Base-by-base conservation (phyloP, 2,113 vertebrate genomes). In the Xiphias gladius region DNA sequence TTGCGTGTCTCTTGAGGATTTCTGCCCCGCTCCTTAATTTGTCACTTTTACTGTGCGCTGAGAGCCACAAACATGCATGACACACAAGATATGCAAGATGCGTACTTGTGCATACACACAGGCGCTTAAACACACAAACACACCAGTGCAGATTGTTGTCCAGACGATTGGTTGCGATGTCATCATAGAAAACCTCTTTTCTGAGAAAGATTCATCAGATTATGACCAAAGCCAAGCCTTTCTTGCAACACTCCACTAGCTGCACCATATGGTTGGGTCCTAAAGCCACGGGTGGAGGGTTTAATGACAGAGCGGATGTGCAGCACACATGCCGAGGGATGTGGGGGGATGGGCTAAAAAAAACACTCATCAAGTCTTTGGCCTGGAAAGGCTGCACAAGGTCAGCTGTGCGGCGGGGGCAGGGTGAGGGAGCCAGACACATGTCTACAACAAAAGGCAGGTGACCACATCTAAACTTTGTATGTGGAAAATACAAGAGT, bases 301-400 rank as follows among this genome's bases (percentile, higher is more conserved):
- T 96, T 95, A 95, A 94, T 95, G 94, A 96, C 93, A 86, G 91
- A 94, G 90, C 89, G 89, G 90, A 94, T 92, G 91, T 89, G 91
- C 80, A 69, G 87, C 50, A 72, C 86, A 92, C 91, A 92, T 91
- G 90, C 91, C 88, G 87, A 90, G 92, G 86, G 92, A 93, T 91
- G 90, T 75, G 86, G 86, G 80, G 74, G 92, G 92, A 88, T 78
- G 88, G 92, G 80, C 87, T 87, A 92, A 91, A 92, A 89, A 94
- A 94, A 94, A 92, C 88, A 93, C 90, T 93, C 93, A 94, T 94
- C 91, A 94, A 92, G 91, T 93, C 93, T 95, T 93, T 94, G 92
- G 90, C 91, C 92, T 92, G 90, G 85, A 92, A 93, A 93, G 85
- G 85, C 90, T 89, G 90, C 82, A 89, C 89, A 90, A 92, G 93